phyloP scores from a whole-genome alignment of 1,140 invertebrate genomes.

The Aphis gossypii region DNA sequence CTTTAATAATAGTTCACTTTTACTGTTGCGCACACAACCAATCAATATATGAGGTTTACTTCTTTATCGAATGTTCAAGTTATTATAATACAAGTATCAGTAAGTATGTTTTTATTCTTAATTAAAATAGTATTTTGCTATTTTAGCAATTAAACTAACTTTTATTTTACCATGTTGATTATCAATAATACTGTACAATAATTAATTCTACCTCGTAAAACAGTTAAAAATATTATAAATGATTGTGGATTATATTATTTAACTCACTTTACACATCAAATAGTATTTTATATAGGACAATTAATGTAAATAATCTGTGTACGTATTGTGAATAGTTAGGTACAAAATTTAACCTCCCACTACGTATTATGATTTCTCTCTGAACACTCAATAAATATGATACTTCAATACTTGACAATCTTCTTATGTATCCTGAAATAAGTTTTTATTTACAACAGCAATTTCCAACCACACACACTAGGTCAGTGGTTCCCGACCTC shows the following conservation, averaged over 20 bases:
- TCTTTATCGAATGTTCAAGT: background rate
- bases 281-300: no score
- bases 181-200: background rate
- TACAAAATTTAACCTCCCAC: no score
- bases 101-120: background rate
- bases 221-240: background rate
- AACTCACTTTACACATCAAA: background rate
- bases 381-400: no score
- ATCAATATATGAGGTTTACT: background rate
- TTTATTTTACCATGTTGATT: background rate
- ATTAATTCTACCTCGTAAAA: background rate
- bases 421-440: no score
- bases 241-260: background rate
- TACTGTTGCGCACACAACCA: background rate
- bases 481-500: no score
- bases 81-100: background rate
- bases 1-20: slow-evolving; percentile 3
- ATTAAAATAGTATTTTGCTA: background rate
- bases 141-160: background rate
- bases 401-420: no score
- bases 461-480: no score
- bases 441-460: no score
- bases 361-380: no score
- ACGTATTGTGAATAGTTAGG: no score
- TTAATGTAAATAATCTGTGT: no score